Conservation (phyloP, 2,797 vertebrate species). For the Scyliorhinus canicula region DNA sequence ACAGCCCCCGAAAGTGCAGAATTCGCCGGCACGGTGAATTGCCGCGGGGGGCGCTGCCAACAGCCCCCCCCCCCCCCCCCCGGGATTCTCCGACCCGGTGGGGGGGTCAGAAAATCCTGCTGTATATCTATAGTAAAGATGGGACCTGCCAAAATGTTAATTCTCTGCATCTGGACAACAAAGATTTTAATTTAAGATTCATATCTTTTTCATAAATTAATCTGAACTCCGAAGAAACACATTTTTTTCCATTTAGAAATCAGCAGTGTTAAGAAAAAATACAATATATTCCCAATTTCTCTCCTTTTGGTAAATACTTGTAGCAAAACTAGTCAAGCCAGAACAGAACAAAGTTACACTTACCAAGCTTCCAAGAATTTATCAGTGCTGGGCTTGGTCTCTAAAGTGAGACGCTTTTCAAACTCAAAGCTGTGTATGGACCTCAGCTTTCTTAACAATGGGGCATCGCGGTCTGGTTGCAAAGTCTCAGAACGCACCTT, state of each 20-base stretch:
- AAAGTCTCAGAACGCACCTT: constrained; percentile 75
- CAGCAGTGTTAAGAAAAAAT: background rate
- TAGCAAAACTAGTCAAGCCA: background rate
- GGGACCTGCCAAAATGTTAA: background rate
- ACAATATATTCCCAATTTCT: background rate
- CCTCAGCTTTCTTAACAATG: constrained; percentile 81
- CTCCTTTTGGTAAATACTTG: background rate
- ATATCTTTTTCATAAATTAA: background rate
- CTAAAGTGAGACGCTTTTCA: constrained; percentile 77
- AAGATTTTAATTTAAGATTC: background rate
- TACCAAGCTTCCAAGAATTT: constrained; percentile 84
- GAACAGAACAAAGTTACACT: constrained; percentile 40
- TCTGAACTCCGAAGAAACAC: background rate
- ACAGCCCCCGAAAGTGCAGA: too few species aligned
- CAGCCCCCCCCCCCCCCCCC: too few species aligned
- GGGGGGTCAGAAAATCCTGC: too few species aligned
- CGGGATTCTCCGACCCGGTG: too few species aligned
- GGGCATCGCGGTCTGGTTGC: constrained; percentile 76
- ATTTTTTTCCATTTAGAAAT: background rate
- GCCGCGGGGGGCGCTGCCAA: too few species aligned
- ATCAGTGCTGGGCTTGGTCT: constrained; percentile 81
- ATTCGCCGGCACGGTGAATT: too few species aligned
- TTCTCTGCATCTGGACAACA: background rate
- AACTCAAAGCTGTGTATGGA: constrained; percentile 93
- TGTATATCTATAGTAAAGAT: background rate